Evolutionary conservation across 35 echinoderm and acorn worm species (phyloP).

Genomic region (Ptychodera flava): DNA sequence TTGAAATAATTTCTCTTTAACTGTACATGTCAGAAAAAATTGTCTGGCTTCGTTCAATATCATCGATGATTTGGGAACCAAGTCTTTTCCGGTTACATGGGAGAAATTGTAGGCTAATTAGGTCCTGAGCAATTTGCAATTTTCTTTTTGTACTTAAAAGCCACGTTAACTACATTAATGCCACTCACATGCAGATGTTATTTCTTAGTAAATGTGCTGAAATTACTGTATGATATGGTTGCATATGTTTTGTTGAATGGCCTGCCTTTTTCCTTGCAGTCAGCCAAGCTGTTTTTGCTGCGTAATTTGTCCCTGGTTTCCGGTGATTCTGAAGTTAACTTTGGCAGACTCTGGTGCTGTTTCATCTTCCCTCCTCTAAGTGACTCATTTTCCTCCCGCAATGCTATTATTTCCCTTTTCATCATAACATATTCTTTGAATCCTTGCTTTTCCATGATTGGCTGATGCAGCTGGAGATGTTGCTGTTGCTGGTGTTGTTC

Average conservation of each 20-base stretch:
- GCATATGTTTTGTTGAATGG: neutral
- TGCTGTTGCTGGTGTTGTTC: neutral
- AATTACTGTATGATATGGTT: neutral
- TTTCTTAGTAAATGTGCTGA: neutral
- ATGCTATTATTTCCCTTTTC: constrained; percentile 23
- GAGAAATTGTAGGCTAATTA: neutral
- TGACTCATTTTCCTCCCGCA: constrained; percentile 29
- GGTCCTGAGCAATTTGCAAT: neutral
- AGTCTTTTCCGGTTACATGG: neutral
- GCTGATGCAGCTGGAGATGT: neutral
- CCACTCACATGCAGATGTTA: neutral
- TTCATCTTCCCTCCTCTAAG: constrained; percentile 9
- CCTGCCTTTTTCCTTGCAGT: neutral
- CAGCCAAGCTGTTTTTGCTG: neutral
- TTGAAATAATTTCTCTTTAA: too few relatives aligned
- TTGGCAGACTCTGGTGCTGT: neutral
- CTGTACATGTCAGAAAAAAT: too few relatives aligned
- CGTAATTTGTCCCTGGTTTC: neutral
- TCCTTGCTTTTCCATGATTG: neutral
- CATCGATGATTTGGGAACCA: neutral
- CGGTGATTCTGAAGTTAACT: neutral
- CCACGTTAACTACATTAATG: neutral
- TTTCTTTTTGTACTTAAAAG: neutral
- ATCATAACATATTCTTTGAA: constrained; percentile 30
- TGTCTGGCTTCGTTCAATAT: neutral